Percentiles rank a stretch among this genome's conserved stretches.
phyloP scores from a whole-genome alignment of 1,140 invertebrate species.

The Pseudoatta argentina region DNA sequence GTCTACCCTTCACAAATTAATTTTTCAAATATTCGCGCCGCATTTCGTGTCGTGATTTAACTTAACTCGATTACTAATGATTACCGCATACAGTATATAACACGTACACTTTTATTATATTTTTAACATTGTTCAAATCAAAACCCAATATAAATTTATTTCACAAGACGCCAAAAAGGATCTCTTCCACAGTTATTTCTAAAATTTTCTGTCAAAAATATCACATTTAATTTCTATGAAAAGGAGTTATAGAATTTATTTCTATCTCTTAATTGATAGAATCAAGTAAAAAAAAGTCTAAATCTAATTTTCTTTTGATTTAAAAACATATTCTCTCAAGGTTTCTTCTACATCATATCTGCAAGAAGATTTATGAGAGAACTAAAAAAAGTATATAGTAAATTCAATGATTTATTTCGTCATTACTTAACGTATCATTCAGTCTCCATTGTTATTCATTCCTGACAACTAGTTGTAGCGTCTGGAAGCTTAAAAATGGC shows the following conservation, averaged over 20 bases:
- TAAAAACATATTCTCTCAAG: background rate
- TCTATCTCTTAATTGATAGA: constrained; percentile 1
- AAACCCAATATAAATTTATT: background rate
- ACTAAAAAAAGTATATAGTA: too few relatives aligned
- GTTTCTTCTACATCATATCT: too few relatives aligned
- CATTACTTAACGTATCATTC: too few relatives aligned
- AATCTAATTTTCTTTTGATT: background rate
- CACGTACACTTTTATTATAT: background rate
- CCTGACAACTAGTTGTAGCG: too few relatives aligned
- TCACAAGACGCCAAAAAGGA: background rate
- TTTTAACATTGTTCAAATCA: background rate
- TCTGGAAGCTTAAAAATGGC: too few relatives aligned
- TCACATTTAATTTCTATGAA: background rate
- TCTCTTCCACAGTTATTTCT: background rate
- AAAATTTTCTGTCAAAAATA: background rate
- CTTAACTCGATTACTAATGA: constrained; percentile 41
- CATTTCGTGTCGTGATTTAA: constrained; percentile 21
- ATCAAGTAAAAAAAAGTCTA: background rate
- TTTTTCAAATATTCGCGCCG: constrained; percentile 28
- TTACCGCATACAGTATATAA: constrained; percentile 22
- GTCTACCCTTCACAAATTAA: constrained; percentile 3
- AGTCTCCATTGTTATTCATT: too few relatives aligned
- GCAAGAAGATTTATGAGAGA: too few relatives aligned
- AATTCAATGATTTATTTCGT: too few relatives aligned
- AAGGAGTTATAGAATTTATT: background rate